These are phyloP conservation scores for Furcifer pardalis DNA, from an alignment of 2,797 vertebrate genomes.

Conservation along the genomic window DNA sequence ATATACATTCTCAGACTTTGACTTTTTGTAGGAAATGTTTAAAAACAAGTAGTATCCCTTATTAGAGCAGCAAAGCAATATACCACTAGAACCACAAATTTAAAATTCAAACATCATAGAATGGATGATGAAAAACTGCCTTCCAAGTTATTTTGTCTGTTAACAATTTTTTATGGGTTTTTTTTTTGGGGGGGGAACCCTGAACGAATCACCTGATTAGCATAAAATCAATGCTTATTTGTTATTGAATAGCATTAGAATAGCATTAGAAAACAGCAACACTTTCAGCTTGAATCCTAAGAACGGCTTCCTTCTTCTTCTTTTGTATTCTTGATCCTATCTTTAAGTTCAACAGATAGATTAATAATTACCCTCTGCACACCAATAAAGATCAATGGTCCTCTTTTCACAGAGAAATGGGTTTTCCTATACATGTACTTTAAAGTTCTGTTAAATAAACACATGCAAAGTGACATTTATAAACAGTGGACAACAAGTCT, in stretches of 20 bases:
- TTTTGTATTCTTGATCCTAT: neutral
- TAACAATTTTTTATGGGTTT: slow-evolving; percentile 58
- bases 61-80: neutral
- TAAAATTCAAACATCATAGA: slow-evolving; percentile 16
- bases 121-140: slow-evolving; percentile 38
- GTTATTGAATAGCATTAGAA: slow-evolving; percentile 47
- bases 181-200: neutral
- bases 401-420: neutral
- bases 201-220: slow-evolving; percentile 57
- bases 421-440: neutral
- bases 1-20: slow-evolving; percentile 29
- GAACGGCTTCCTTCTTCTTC: neutral
- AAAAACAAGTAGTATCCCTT: slow-evolving; percentile 4
- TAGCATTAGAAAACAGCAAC: slow-evolving; percentile 48
- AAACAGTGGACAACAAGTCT: too few relatives aligned
- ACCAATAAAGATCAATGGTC: neutral
- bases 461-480: too few relatives aligned
- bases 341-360: neutral
- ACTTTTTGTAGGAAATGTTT: slow-evolving; percentile 23
- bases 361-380: neutral
- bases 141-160: slow-evolving; percentile 55
- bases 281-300: slow-evolving; percentile 39
- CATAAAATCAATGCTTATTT: slow-evolving; percentile 50
- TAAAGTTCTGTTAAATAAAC: neutral
- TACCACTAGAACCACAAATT: slow-evolving; percentile 18